Evolutionary conservation across 2,888 invertebrate genomes (phyloP), one percentile per base, ranked within the genome.

Genomic region (Lepidocyrtoides sp.): DNA sequence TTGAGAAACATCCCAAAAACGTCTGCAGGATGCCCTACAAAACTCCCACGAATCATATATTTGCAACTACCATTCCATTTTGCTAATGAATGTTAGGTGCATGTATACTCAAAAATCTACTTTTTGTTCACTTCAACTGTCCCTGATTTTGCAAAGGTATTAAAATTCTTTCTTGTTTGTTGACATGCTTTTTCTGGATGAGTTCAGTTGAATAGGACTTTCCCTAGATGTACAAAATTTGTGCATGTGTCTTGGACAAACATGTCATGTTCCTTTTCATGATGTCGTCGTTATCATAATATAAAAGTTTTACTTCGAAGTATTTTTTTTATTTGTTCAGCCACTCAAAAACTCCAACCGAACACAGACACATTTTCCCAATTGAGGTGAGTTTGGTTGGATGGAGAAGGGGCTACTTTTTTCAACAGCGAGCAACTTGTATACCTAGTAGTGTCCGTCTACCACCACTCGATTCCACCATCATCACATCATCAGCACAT

Each of bases 271-370:
- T 54, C 54, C 17, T 54, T n/a, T 54, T 54, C 54, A 54, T 54
- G 54, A 54, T 17, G 54, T 54, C 54, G 54, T 54, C 54, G 54
- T 54, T 54, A 54, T 54, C 54, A 54, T 54, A 54, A 54, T 54
- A 54, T 17, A 20, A 54, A 54, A 54, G 54, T 54, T 54, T 54
- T 54, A 54, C 54, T 54, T 54, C 20, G 54, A 5, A 54, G 20
- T 2, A 17, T 20, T 54, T 54, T 20, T 54, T 54, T 54, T 54
- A 54, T 54, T 54, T 54, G 54, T 54, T 54, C 54, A 54, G 12
- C 54, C 54, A 20, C 20, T 20, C 54, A 54, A 54, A 54, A 54
- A 17, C 54, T 54, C 54, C 17, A 10, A 54, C n/a, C 17, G 54
- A 54, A 20, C 54, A 4, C 36, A 36, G 36, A 20, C 17, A 54